Evolutionary conservation across 2,888 invertebrate species (phyloP), one percentile per base, ranked within the genome.

Genomic region (Heliconius hortense): DNA sequence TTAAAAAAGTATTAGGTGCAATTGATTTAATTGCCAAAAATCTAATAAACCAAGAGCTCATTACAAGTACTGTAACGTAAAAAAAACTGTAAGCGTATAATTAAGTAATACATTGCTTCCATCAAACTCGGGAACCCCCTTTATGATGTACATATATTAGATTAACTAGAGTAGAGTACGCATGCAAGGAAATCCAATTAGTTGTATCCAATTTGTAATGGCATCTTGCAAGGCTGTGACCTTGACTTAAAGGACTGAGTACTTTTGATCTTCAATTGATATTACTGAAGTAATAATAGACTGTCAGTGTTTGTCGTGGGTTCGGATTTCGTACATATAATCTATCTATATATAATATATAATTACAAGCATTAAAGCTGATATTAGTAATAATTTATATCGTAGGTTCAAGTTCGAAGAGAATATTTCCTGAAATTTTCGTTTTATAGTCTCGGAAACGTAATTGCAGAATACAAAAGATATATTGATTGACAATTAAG

Each of bases 131-230:
- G 62, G 68, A 66, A 76, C 70, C 73, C 68, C 76, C 59, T 75
- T 78, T 76, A 77, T 66, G 68, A 73, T 63, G 31, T 76, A 82
- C 80, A 79, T 86, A 87, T 80, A 90, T 90, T 88, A 87, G 89
- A 90, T 90, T 90, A 90, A 81, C 81, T 80, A 81, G 81, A 81
- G 79, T 78, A 79, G 81, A 81, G 79, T 79, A 79, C 83, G 87
- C 86, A 86, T 84, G 84, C 84, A 85, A 83, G 82, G 78, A 87
- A 88, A 91, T 90, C 89, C 86, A 80, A 83, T 88, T 88, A 88
- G 79, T 81, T 81, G 82, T 84, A 91, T 91, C 91, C 90, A 90
- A 91, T 91, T 91, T 81, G 80, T 80, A 80, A 81, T 81, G 70
- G 71, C 79, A 82, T 79, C 82, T 81, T 81, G 79, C 81, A 78